Evolutionary conservation across 2,113 vertebrate genomes (phyloP), one percentile per base, ranked within the genome.

Genomic region (Corythoichthys intestinalis): DNA sequence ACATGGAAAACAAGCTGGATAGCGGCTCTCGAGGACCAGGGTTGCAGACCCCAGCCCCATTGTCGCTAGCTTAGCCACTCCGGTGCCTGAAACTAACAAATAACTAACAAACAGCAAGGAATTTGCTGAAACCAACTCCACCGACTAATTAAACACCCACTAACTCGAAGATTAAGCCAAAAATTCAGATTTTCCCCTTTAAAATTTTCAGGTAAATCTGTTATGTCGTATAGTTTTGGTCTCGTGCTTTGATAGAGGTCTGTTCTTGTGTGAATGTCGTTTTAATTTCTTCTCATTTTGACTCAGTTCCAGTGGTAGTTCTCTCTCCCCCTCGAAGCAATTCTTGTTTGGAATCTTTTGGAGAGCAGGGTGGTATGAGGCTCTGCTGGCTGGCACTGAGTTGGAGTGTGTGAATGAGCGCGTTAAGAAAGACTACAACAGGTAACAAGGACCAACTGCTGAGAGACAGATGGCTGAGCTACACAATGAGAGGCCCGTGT

Each of bases 391-490:
- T 83, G 83, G 85, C 82, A 84, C 69, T 12, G 76, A 80, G 71
- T 20, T 4, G 41, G 48, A 59, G 62, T 59, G 79, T 73, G 73
- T 88, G 83, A 89, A 88, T 87, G 80, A 81, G 77, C 61, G 2
- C 69, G 57, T 62, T 71, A 74, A 82, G 84, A 90, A 88, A 87
- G 88, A 78, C 74, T 81, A 90, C 87, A 89, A 84, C 87, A 90
- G 87, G 88, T 89, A 89, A 88, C 86, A 87, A 88, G 87, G 88
- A 85, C 87, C 88, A 15, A 86, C 88, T 74, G 87, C 88, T 88
- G 86, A 76, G 87, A 87, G 85, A 89, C 87, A 89, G 87, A 90
- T 90, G 88, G 87, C 79, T 79, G 73, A 78, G 74, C 77, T 67
- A 69, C 74, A 86, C 87, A 90, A 88, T 84, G 11, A 87, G 84